These are phyloP conservation scores for Neofelis nebulosa DNA, from an alignment of 2,113 vertebrate species.

Conservation along the genomic window DNA sequence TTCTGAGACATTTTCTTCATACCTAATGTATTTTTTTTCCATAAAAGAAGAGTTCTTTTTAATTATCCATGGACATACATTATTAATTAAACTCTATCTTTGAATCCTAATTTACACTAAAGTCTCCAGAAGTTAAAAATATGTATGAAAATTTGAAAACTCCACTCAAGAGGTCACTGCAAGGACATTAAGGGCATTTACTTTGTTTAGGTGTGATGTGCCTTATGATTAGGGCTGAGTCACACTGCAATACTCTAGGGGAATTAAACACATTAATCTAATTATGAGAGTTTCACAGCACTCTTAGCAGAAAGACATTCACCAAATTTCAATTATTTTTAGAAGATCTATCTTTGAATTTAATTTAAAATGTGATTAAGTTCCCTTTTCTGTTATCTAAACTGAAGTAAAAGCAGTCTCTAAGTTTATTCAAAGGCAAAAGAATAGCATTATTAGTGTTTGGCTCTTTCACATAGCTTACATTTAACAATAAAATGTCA, in stretches of 20 bases:
- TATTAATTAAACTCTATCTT: constrained; percentile 57
- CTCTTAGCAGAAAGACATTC: constrained; percentile 34
- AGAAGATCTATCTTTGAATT: constrained; percentile 40
- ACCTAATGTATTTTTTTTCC: constrained; percentile 11
- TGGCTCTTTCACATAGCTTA: constrained; percentile 12
- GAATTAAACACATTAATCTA: constrained; percentile 55
- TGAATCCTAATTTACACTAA: constrained; percentile 54
- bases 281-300: constrained; percentile 53
- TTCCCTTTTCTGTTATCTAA: constrained; percentile 43
- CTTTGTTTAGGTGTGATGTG: not conserved
- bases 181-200: not conserved
- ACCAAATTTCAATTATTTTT: constrained; percentile 66
- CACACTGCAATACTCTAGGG: not conserved
- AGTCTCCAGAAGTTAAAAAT: constrained; percentile 40
- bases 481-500: not conserved
- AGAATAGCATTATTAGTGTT: constrained; percentile 25
- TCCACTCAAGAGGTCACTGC: not conserved
- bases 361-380: constrained; percentile 69
- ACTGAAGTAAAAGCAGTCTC: constrained; percentile 1
- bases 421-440: constrained; percentile 46
- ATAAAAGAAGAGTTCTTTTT: constrained; percentile 39
- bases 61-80: constrained; percentile 51
- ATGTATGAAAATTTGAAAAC: constrained; percentile 24
- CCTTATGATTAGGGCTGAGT: constrained; percentile 27
- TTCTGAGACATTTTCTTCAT: not conserved